Evolutionary conservation across 2,797 vertebrate species (phyloP), one percentile per base, ranked within the genome.

Genomic region (Urosaurus nigricauda): DNA sequence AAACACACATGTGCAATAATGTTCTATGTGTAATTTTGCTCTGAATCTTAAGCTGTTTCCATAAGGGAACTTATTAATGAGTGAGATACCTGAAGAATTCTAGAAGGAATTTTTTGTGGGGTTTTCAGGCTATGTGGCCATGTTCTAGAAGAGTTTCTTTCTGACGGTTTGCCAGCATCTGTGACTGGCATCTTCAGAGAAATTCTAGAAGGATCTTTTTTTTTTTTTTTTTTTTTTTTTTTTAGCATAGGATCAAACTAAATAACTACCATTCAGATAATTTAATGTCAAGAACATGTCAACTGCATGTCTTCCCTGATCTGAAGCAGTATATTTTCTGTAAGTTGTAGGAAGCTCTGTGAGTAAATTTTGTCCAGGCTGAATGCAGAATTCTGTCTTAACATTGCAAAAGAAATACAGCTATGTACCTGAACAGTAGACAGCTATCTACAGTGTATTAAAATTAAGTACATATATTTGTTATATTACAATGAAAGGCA

Each of bases 391-490:
- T 73, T 12, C 24, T 71, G 37, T 60, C 86, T 85, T 14, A 77
- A 2, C 9, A 1, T 83, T 58, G 37, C 3, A 19, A 47, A 79
- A 17, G 0, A 83, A 65, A 12, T 85, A 75, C 17, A 2, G 6
- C 79, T 88, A 90, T 53, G 68, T 40, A 70, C 17, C 74, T 70
- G 82, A 65, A 0, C 0, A 60, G 71, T 40, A 47, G 70, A 37
- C 19, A 70, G 35, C 84, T 86, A 56, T 83, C 26, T 70, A 56
- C 68, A 56, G 70, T 47, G 3, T 29, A 82, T 86, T 86, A 92
- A 90, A 92, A 78, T 13, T 79, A 90, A 83, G 43, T n/a, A 21
- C 16, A 47, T 24, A 26, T 11, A 51, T 1, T 24, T 87, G 53
- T 92, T 90, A 84, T 75, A 73, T 88, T 89, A 81, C 35, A 1